Conservation (phyloP, 2,797 vertebrate genomes). For the Lagodon rhomboides region DNA sequence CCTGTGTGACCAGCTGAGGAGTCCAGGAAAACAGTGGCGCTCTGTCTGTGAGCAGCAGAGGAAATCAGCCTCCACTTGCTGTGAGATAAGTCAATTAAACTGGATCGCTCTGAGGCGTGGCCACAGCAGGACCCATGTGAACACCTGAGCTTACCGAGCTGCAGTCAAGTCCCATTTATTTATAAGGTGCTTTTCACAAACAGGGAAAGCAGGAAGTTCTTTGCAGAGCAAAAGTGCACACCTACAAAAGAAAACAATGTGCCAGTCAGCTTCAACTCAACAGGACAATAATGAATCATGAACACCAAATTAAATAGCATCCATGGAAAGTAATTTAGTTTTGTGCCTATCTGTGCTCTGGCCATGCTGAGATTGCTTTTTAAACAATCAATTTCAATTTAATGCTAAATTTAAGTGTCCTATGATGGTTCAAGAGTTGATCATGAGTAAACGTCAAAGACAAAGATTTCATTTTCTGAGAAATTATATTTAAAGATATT, state of each 20-base stretch:
- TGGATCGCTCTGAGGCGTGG: constrained; percentile 67
- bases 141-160: constrained; percentile 17
- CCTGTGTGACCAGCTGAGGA: constrained; percentile 59
- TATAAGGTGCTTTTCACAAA: constrained; percentile 10
- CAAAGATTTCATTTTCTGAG: too few relatives aligned
- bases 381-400: too few relatives aligned
- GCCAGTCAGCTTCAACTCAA: neutral
- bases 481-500: too few relatives aligned
- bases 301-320: too few relatives aligned
- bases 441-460: too few relatives aligned
- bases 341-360: neutral
- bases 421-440: too few relatives aligned
- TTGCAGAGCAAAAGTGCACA: neutral
- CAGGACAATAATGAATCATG: neutral
- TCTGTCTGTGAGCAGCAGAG: constrained; percentile 45
- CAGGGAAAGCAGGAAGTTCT: neutral
- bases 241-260: neutral
- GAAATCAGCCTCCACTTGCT: constrained; percentile 53
- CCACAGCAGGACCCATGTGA: constrained; percentile 36
- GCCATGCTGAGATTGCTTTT: neutral
- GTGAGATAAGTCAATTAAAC: constrained; percentile 75
- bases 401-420: neutral
- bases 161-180: constrained; percentile 5
- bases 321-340: neutral
- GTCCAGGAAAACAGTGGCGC: constrained; percentile 45